A percentile compares a stretch with the other conserved stretches of the same genome.
These are phyloP conservation scores for Sipha flava DNA, from an alignment of 1,140 invertebrate species.

Conservation along the genomic window DNA sequence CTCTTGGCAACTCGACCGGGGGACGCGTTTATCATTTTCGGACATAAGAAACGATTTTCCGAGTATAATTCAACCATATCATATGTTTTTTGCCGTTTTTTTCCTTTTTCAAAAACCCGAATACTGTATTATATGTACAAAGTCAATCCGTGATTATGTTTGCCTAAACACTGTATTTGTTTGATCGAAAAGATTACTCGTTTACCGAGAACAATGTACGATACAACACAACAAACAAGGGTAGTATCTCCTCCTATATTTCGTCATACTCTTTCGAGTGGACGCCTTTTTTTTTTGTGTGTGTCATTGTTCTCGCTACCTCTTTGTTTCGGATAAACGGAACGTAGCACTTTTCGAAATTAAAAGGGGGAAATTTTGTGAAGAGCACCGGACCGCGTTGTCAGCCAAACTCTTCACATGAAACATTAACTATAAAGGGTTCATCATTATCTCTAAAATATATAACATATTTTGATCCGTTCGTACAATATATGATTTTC, in stretches of 20 bases:
- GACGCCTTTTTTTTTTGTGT: not conserved
- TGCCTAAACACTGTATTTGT: not conserved
- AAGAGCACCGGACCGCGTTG: not conserved
- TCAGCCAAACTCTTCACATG: not conserved
- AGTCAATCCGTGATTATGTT: not conserved
- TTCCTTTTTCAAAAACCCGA: not conserved
- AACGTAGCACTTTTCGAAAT: slow-evolving; percentile 27
- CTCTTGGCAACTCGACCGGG: not conserved
- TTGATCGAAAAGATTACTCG: slow-evolving; percentile 8
- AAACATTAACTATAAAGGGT: not conserved
- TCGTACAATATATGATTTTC: not conserved
- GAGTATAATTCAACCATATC: not conserved
- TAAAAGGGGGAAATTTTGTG: slow-evolving; percentile 1
- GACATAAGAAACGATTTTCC: not conserved
- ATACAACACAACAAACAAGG: not conserved
- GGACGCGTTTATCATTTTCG: not conserved
- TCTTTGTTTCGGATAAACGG: slow-evolving; percentile 3
- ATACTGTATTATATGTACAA: not conserved
- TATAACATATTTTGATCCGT: not conserved
- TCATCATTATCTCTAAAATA: not conserved
- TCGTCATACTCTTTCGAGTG: not conserved
- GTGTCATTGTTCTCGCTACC: not conserved
- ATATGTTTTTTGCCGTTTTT: not conserved
- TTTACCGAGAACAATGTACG: not conserved
- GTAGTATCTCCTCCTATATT: not conserved